A percentile compares a stretch with the other conserved stretches of the same genome.
These are phyloP conservation scores for Lepidothrix coronata DNA, from an alignment of 2,113 vertebrate genomes.

Conservation along the genomic window DNA sequence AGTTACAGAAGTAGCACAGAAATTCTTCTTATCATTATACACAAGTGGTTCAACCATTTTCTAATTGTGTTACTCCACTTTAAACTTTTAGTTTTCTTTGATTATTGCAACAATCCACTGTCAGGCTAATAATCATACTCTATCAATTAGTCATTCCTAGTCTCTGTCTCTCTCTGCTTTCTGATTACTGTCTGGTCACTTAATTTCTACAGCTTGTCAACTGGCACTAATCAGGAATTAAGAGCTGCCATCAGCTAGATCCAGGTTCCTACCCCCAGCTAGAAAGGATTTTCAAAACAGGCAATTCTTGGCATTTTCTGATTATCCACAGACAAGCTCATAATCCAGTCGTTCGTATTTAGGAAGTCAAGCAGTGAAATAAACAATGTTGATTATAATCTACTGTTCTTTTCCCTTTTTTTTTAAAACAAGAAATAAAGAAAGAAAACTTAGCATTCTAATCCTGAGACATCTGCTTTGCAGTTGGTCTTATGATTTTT, in stretches of 20 bases:
- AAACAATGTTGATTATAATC: conserved; percentile 89
- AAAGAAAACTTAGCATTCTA: neutral
- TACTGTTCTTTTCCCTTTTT: conserved; percentile 67
- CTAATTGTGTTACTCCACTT: neutral
- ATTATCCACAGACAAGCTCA: conserved; percentile 86
- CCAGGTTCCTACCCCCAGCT: conserved; percentile 62
- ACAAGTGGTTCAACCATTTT: neutral
- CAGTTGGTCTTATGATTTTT: neutral
- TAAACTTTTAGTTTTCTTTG: neutral
- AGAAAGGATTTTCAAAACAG: conserved; percentile 83
- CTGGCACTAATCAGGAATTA: conserved; percentile 86
- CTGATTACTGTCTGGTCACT: conserved; percentile 81
- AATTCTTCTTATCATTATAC: neutral
- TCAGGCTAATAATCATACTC: conserved; percentile 23
- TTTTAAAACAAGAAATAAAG: conserved; percentile 27
- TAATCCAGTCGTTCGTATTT: conserved; percentile 85
- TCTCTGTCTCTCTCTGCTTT: conserved; percentile 4
- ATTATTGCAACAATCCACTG: neutral
- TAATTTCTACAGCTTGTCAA: conserved; percentile 82
- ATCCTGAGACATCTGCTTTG: conserved; percentile 78
- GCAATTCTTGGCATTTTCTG: conserved; percentile 83
- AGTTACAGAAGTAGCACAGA: neutral
- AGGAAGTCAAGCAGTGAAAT: conserved; percentile 88
- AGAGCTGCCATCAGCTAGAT: conserved; percentile 73
- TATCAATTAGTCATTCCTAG: neutral